Conservation (phyloP, 2,888 invertebrate species). For the Tetramorium bicarinatum region DNA sequence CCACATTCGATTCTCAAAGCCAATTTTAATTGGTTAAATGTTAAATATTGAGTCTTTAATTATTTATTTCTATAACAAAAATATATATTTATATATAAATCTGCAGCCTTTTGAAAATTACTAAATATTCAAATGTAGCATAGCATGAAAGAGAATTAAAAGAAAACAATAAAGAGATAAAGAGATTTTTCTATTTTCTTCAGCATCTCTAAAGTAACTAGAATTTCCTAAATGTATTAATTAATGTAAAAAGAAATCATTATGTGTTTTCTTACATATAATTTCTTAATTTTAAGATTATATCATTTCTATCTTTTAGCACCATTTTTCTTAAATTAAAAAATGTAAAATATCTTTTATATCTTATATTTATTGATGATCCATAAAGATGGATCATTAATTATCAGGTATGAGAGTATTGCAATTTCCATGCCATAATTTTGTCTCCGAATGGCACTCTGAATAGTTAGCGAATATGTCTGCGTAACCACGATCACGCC, state of each 20-base stretch:
- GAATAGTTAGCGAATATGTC: slow-evolving; percentile 92
- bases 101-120: neutral
- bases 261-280: neutral
- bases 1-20: too few species aligned
- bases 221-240: neutral
- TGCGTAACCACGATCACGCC: slow-evolving; percentile 92
- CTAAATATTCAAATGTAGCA: neutral
- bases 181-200: neutral
- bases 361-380: neutral
- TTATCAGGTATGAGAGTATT: slow-evolving; percentile 89
- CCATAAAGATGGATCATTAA: slow-evolving; percentile 56
- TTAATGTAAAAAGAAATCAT: neutral
- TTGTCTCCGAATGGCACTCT: slow-evolving; percentile 89
- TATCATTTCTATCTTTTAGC: neutral
- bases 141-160: neutral
- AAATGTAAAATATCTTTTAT: slow-evolving; percentile 1
- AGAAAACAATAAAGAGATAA: neutral
- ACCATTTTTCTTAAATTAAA: neutral
- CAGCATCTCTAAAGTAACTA: neutral
- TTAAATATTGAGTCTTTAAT: too few species aligned
- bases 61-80: neutral
- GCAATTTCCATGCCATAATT: slow-evolving; percentile 92
- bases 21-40: too few species aligned
- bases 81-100: neutral
- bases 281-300: neutral